Conservation (phyloP, 2,888 invertebrate genomes). For the Iphiclides podalirius region DNA sequence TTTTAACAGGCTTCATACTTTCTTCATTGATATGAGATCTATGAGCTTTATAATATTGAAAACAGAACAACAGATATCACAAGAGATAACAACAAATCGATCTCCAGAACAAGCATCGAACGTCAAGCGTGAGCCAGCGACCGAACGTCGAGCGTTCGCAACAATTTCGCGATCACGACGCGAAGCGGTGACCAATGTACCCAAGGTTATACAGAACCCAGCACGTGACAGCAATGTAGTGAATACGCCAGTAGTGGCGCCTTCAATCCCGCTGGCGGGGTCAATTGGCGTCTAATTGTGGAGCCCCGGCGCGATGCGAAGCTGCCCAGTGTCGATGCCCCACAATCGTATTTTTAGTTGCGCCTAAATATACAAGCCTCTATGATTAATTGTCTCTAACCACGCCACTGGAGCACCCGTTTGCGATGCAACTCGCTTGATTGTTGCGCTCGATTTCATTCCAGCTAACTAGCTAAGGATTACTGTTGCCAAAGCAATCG, state of each 20-base stretch:
- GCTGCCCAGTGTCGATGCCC: slow-evolving; percentile 49
- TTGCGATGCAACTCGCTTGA: background rate
- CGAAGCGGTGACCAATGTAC: slow-evolving; percentile 25
- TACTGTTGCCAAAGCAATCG: too few species aligned
- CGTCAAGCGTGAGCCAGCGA: too few species aligned
- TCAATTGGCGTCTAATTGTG: slow-evolving; percentile 72
- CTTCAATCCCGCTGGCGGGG: slow-evolving; percentile 54
- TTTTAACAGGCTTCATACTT: too few species aligned
- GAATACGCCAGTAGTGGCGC: slow-evolving; percentile 37
- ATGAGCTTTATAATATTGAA: too few species aligned
- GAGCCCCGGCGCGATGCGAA: too few species aligned
- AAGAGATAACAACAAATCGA: too few species aligned
- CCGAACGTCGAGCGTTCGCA: slow-evolving; percentile 1
- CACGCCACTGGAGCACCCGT: slow-evolving; percentile 5
- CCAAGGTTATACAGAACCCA: slow-evolving; percentile 31
- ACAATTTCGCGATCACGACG: slow-evolving; percentile 23
- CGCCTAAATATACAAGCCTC: slow-evolving; percentile 39
- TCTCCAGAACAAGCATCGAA: too few species aligned
- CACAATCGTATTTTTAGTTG: slow-evolving; percentile 40
- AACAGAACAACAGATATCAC: too few species aligned
- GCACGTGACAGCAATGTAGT: slow-evolving; percentile 30
- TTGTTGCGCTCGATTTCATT: too few species aligned
- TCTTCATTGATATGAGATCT: too few species aligned
- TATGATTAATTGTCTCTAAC: slow-evolving; percentile 24
- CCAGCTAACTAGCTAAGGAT: too few species aligned